Evolutionary conservation across 2,113 vertebrate species (phyloP).

Genomic region (Clupea harengus): DNA sequence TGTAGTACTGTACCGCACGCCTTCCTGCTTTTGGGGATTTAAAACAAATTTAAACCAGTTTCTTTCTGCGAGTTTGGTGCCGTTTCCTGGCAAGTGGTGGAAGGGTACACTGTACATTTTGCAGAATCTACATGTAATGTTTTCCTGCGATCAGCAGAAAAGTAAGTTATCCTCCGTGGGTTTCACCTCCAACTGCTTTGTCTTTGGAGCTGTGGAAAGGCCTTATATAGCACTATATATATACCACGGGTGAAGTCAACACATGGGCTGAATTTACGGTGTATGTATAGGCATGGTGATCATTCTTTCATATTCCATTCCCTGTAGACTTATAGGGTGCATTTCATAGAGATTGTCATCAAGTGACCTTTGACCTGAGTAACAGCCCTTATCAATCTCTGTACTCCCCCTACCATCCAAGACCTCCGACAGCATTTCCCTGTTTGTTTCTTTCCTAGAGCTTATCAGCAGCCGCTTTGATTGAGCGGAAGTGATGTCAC

Average conservation of each 20-base stretch:
- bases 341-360: background rate
- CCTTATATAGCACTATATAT: background rate
- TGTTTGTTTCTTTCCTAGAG: background rate
- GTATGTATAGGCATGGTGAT: background rate
- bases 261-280: background rate
- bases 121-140: conserved; percentile 1
- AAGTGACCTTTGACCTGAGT: background rate
- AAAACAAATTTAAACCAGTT: conserved; percentile 36
- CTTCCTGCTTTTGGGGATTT: conserved; percentile 17
- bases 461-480: conserved; percentile 3
- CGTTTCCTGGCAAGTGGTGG: background rate
- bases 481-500: conserved; percentile 25
- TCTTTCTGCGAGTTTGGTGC: conserved; percentile 10
- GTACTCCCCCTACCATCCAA: background rate
- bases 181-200: background rate
- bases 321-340: background rate
- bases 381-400: background rate
- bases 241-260: background rate
- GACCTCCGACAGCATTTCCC: background rate
- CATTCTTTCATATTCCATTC: background rate
- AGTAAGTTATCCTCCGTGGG: background rate
- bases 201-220: background rate
- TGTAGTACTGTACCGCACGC: conserved; percentile 30
- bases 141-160: background rate
- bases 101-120: background rate